These are phyloP conservation scores for Subanguina moxae DNA, from an alignment of 1,140 invertebrate genomes.

Conservation along the genomic window DNA sequence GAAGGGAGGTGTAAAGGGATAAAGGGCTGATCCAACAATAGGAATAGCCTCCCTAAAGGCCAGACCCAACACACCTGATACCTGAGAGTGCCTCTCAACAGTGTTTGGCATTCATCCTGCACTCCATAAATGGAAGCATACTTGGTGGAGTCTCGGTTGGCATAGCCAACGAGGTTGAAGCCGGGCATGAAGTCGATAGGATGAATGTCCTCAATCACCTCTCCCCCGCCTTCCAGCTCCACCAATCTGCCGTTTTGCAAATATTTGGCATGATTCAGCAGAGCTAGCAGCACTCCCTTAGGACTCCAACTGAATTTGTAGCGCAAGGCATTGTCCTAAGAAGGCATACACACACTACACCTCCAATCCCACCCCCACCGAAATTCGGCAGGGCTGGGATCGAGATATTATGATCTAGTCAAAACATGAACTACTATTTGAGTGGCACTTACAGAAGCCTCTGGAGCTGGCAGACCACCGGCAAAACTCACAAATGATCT, in stretches of 20 bases:
- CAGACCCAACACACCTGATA: conserved; percentile 64
- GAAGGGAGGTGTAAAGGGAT: no score
- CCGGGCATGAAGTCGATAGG: conserved; percentile 86
- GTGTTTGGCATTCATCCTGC: conserved; percentile 75
- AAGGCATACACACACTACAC: no score
- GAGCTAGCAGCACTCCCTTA: conserved; percentile 67
- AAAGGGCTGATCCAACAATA: no score
- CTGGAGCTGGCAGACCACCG: conserved; percentile 89
- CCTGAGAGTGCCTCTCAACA: conserved; percentile 83
- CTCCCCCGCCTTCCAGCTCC: conserved; percentile 81
- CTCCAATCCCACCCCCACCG: no score
- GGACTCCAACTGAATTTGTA: conserved; percentile 83
- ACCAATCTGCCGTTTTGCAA: conserved; percentile 78
- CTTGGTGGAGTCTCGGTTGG: conserved; percentile 86
- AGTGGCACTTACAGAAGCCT: conserved; percentile 68
- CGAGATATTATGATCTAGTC: no score
- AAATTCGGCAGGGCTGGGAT: no score
- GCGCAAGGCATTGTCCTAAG: conserved; percentile 75
- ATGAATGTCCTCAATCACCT: conserved; percentile 74
- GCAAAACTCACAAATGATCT: conserved; percentile 94
- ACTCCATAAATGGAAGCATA: conserved; percentile 82
- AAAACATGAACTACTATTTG: no score
- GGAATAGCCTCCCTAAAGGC: no score
- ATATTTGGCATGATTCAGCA: conserved; percentile 80
- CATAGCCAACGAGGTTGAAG: conserved; percentile 90